Evolutionary conservation across 2,113 vertebrate species (phyloP).

Genomic region (Tyto alba): DNA sequence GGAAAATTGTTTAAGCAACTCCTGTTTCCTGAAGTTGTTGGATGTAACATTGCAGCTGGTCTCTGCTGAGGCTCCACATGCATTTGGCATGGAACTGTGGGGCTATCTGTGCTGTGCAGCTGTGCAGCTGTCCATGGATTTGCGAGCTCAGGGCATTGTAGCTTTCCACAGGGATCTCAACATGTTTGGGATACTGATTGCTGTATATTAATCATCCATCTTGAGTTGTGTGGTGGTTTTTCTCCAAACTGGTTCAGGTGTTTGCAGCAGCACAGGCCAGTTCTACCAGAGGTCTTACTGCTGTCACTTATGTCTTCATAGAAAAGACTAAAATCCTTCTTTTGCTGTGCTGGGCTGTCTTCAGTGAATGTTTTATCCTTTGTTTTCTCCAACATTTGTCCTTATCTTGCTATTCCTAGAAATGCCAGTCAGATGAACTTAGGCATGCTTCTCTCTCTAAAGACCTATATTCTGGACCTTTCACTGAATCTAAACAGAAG

Average conservation of each 20-base stretch:
- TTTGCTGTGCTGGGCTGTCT: neutral
- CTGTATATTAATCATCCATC: neutral
- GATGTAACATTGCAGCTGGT: neutral
- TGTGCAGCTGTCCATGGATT: accelerated
- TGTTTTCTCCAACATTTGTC: neutral
- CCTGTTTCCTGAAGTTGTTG: neutral
- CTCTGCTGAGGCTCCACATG: neutral
- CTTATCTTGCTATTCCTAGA: neutral
- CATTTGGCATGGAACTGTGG: neutral
- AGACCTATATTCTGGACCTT: neutral
- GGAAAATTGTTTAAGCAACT: neutral
- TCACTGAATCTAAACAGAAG: neutral
- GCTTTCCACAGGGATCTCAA: neutral
- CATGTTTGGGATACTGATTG: neutral
- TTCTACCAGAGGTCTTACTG: neutral
- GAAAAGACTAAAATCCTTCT: neutral
- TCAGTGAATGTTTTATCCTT: neutral
- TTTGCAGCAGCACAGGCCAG: neutral
- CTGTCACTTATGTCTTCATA: neutral
- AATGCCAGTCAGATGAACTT: neutral
- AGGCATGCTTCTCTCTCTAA: neutral
- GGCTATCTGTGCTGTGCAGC: neutral
- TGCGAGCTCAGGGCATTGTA: neutral
- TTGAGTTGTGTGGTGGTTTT: neutral
- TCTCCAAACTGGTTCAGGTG: neutral